These are phyloP conservation scores for Serripes groenlandicus DNA, from an alignment of 2,888 invertebrate species.

Conservation along the genomic window DNA sequence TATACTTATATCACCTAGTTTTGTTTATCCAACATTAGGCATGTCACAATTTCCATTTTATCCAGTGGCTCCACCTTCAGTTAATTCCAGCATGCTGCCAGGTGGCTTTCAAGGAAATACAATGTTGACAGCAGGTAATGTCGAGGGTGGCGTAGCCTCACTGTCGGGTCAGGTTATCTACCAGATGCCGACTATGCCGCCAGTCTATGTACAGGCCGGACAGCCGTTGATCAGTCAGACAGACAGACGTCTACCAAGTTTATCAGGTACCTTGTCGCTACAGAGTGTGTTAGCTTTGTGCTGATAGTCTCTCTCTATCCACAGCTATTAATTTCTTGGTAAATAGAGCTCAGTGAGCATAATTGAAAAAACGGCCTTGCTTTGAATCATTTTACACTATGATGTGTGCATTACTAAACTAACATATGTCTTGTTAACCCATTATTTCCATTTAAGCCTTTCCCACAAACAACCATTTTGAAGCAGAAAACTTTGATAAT, in stretches of 20 bases:
- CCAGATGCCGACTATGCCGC: background rate
- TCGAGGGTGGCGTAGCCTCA: background rate
- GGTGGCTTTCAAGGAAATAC: background rate
- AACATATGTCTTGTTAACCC: no score
- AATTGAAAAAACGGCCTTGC: no score
- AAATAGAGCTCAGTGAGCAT: no score
- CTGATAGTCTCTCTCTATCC: no score
- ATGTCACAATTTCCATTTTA: slow-evolving; percentile 2
- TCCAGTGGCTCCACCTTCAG: background rate
- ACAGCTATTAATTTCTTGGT: no score
- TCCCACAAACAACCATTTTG: no score
- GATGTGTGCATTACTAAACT: no score
- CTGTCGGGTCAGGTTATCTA: background rate
- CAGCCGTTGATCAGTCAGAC: background rate
- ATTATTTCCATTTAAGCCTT: no score
- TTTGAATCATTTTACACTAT: no score
- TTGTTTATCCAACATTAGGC: background rate
- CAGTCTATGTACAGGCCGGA: slow-evolving; percentile 4
- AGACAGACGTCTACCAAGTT: background rate
- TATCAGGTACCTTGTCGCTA: background rate
- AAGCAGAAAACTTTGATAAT: no score
- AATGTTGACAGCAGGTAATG: background rate
- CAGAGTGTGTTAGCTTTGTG: background rate
- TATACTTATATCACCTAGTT: background rate
- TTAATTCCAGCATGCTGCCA: background rate